A percentile compares a stretch with the other conserved stretches of the same genome.
Evolutionary conservation across 2,888 invertebrate species (phyloP).

Genomic region (Lasioglossum villosulum): DNA sequence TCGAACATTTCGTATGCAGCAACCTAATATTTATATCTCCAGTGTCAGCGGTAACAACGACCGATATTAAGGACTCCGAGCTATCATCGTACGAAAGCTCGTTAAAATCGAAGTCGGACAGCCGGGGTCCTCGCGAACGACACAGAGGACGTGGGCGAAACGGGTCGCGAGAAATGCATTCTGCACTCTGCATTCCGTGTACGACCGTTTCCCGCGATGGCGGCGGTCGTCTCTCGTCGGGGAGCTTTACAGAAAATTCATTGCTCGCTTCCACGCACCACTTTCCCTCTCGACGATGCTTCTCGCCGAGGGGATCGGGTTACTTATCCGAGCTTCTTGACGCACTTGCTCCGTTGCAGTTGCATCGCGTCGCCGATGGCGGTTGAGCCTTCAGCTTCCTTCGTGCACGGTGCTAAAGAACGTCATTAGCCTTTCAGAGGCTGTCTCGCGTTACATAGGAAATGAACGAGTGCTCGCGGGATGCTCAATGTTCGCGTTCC

Average conservation of each 20-base stretch:
- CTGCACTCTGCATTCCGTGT: background rate
- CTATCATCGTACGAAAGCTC: background rate
- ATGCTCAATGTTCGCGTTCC: background rate
- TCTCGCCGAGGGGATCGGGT: constrained; percentile 44
- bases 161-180: background rate
- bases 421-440: background rate
- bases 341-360: background rate
- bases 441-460: background rate
- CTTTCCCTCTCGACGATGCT: constrained; percentile 63
- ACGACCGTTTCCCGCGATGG: constrained; percentile 35
- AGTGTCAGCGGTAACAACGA: no score
- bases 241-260: constrained; percentile 42
- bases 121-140: background rate
- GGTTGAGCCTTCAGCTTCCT: background rate
- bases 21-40: no score
- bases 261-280: constrained; percentile 49
- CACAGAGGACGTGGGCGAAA: background rate
- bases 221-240: background rate
- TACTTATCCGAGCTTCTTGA: constrained; percentile 29
- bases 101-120: background rate
- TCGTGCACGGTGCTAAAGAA: background rate
- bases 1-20: no score
- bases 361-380: background rate
- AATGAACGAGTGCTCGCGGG: background rate
- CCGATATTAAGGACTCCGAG: background rate